phyloP scores from a whole-genome alignment of 2,797 vertebrate genomes.

The Siniperca obscura region DNA sequence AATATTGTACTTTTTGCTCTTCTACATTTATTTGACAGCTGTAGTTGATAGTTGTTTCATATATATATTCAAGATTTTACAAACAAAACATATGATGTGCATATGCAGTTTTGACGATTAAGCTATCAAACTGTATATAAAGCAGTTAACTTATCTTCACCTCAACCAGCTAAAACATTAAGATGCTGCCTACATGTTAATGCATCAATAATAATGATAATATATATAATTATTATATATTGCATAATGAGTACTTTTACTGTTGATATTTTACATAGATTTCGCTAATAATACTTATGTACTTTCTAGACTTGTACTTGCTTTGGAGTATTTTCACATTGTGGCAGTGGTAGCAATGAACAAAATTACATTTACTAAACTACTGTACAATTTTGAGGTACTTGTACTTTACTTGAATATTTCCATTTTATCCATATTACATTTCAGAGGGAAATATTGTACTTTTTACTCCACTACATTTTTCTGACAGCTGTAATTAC shows the following conservation, averaged over 20 bases:
- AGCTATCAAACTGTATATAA: neutral
- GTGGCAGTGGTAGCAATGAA: neutral
- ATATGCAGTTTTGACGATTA: neutral
- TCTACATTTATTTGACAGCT: neutral
- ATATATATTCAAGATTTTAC: neutral
- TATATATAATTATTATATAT: neutral
- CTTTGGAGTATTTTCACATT: neutral
- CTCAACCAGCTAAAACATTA: neutral
- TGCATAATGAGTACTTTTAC: neutral
- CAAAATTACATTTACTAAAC: slow-evolving; percentile 1
- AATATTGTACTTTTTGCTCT: neutral
- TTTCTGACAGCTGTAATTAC: neutral
- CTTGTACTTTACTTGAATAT: neutral
- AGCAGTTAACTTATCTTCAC: neutral
- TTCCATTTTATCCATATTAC: neutral
- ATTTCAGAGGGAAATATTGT: neutral
- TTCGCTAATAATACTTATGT: neutral
- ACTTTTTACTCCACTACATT: neutral
- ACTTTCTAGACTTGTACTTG: neutral
- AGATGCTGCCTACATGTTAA: neutral
- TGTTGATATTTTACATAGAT: neutral
- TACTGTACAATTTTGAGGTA: neutral
- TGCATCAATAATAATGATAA: neutral
- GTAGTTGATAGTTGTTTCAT: neutral
- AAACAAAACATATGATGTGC: neutral